phyloP scores from a whole-genome alignment of 2,888 invertebrate species.

The Microctonus aethiopoides region DNA sequence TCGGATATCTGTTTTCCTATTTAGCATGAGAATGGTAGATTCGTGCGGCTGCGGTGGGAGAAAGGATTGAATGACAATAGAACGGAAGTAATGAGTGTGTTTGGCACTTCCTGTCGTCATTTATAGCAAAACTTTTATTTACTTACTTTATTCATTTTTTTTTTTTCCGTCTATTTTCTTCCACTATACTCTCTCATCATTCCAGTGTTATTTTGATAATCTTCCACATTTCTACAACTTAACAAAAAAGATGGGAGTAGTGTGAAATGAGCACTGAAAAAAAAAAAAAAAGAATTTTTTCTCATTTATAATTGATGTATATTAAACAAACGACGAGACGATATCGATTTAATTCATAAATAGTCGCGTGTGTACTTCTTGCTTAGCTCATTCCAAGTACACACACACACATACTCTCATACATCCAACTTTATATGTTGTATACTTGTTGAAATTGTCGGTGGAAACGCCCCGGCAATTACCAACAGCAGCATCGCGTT shows the following conservation, averaged over 20 bases:
- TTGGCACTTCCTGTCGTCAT: slow-evolving; percentile 3
- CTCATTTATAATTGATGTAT: not conserved
- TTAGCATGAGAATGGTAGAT: slow-evolving; percentile 12
- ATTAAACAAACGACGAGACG: slow-evolving; percentile 5
- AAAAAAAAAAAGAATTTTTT: not conserved
- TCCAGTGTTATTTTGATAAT: too few relatives aligned
- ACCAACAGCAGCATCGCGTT: slow-evolving; percentile 28
- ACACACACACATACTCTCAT: not conserved
- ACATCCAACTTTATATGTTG: slow-evolving; percentile 1
- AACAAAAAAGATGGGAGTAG: not conserved
- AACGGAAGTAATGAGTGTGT: slow-evolving; percentile 21
- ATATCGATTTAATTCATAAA: slow-evolving; percentile 17
- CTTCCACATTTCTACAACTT: too few relatives aligned
- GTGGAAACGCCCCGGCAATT: slow-evolving; percentile 36
- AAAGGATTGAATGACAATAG: slow-evolving; percentile 16
- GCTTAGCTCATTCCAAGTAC: not conserved
- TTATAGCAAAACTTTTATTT: not conserved
- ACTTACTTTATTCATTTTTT: not conserved
- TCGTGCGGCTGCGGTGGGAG: not conserved
- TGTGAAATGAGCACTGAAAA: not conserved
- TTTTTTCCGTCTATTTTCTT: not conserved
- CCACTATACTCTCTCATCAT: not conserved
- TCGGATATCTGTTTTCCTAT: not conserved
- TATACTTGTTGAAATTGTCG: slow-evolving; percentile 33
- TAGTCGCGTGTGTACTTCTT: slow-evolving; percentile 19